Base-by-base conservation (phyloP, 2,888 invertebrate genomes). In the Mesorhabditis spiculigera region DNA sequence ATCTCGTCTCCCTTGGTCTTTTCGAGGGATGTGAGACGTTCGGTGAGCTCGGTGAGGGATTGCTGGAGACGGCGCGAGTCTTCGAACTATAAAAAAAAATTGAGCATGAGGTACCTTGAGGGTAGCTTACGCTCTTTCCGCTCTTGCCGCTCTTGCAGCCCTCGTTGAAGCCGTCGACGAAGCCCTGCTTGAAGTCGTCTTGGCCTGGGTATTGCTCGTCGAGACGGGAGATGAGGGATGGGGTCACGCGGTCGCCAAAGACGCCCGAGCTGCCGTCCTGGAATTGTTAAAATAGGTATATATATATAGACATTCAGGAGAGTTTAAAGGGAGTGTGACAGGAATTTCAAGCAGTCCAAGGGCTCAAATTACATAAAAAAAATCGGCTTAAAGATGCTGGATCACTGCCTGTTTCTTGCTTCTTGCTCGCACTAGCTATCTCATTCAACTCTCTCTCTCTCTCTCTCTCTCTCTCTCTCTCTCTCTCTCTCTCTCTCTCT, bases 111-210 rank as follows among this genome's bases (percentile, higher is more conserved):
- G n/a, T 63, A 10, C 2, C 8, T n/a, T 1, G 8, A 2, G 8
- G 3, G 8, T 2, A 10, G n/a, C 58, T 13, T 43, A 75, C 75
- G 42, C 76, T 65, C 69, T 69, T 68, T 41, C 75, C 75, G 50
- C 81, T 77, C 63, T 75, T 76, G 45, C 83, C 61, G 42, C 77
- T 77, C 4, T 70, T 67, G 45, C 76, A 81, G 67, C 82, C 86
- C 68, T 86, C 86, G 75, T 84, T 86, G 79, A 86, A 86, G 63
- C 86, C 86, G 63, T 86, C 86, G 42, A 86, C 79, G 73, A 85
- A 86, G 62, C 86, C 86, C 67, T 83, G 81, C 61, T 82, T 76
- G 81, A 85, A 86, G 72, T 86, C 86, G 63, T 86, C 86, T 74
- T 86, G 84, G 71, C 82, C 81, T 5, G 85, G 81, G 68, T 86